phyloP scores from a whole-genome alignment of 2,797 vertebrate species.

The Alosa sapidissima region DNA sequence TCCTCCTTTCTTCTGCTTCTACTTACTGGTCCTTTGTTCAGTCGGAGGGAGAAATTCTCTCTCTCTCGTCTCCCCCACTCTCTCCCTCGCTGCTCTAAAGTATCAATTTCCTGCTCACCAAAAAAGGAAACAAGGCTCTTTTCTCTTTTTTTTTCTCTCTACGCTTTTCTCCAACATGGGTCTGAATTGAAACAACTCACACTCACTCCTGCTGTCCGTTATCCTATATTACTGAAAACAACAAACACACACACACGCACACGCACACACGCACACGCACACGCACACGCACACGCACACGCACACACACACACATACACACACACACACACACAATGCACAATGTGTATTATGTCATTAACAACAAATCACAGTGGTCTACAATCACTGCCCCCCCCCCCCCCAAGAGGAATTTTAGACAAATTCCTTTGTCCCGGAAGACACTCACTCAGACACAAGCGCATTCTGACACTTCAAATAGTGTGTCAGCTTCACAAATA shows the following conservation, averaged over 20 bases:
- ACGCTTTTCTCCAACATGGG: background rate
- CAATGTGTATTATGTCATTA: background rate
- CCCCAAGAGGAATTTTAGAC: too few species aligned
- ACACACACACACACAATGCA: slow-evolving; percentile 24
- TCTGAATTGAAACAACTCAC: slow-evolving; percentile 1
- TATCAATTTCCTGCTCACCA: slow-evolving; percentile 52
- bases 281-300: too few species aligned
- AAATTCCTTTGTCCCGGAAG: background rate
- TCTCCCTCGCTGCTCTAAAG: slow-evolving; percentile 32
- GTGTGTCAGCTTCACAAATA: background rate
- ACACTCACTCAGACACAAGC: background rate
- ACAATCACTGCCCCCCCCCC: background rate
- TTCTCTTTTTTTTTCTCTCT: background rate
- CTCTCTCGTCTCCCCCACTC: background rate
- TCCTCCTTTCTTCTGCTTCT: background rate
- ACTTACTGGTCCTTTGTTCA: background rate
- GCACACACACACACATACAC: background rate
- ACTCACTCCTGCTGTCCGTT: slow-evolving; percentile 17
- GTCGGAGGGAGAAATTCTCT: background rate
- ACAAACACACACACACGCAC: slow-evolving; percentile 25
- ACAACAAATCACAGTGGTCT: background rate
- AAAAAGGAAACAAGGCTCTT: slow-evolving; percentile 47
- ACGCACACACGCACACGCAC: background rate
- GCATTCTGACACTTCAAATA: background rate
- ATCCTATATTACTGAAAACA: slow-evolving; percentile 23